Conservation (phyloP, 2,888 invertebrate species). For the Minunthozetes semirufus region DNA sequence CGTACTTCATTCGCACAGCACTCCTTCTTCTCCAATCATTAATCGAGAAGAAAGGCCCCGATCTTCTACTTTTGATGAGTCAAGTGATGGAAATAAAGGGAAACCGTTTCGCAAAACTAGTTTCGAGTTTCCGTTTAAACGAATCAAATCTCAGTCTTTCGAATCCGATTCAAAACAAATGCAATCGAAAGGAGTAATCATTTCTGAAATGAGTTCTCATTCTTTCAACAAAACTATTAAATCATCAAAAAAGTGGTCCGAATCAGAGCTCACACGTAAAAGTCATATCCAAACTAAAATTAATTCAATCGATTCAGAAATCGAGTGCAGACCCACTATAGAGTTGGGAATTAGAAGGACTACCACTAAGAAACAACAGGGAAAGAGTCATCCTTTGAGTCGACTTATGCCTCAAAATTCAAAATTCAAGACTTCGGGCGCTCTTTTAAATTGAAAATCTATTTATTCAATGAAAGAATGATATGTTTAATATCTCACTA, state of each 20-base stretch:
- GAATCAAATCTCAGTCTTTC: constrained; percentile 13
- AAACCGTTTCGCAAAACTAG: constrained; percentile 6
- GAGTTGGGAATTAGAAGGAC: neutral
- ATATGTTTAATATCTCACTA: constrained; percentile 4
- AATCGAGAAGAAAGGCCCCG: neutral
- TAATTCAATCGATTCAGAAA: neutral
- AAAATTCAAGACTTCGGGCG: neutral
- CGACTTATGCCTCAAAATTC: constrained; percentile 54
- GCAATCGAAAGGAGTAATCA: neutral
- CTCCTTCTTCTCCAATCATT: constrained; percentile 32
- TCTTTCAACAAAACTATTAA: neutral
- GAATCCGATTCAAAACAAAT: constrained; percentile 2
- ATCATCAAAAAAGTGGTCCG: neutral
- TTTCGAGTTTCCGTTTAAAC: constrained; percentile 5
- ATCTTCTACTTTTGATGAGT: constrained; percentile 9
- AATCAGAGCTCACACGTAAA: neutral
- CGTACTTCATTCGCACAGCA: constrained; percentile 13
- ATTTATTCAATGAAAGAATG: too few species aligned
- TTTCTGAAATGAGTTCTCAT: neutral
- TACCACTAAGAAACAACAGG: constrained; percentile 58
- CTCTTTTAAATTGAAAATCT: neutral
- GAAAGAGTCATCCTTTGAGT: constrained; percentile 83
- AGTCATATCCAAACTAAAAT: neutral
- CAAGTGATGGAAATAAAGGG: neutral
- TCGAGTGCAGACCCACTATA: neutral